Evolutionary conservation across 2,888 invertebrate species (phyloP).

Genomic region (Drosophila dives): DNA sequence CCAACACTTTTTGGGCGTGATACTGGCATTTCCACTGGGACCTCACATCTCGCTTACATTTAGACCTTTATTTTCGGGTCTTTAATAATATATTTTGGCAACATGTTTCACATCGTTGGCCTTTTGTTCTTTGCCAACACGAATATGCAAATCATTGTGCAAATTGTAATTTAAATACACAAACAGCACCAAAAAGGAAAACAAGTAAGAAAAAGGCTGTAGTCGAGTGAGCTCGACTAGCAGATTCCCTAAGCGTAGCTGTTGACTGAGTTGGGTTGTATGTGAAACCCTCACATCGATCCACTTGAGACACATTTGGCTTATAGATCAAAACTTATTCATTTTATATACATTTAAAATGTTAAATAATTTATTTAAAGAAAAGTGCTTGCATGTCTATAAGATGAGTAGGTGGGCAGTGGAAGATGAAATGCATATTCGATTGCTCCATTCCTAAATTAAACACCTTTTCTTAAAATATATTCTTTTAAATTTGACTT

Average conservation of each 20-base stretch:
- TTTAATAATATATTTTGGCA: constrained; percentile 28
- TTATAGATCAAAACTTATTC: background rate
- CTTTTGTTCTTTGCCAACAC: constrained; percentile 6
- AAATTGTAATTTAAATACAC: constrained; percentile 69
- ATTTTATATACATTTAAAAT: background rate
- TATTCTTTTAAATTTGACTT: background rate
- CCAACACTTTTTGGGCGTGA: background rate
- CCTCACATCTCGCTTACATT: background rate
- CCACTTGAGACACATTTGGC: background rate
- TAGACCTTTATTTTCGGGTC: constrained; percentile 4
- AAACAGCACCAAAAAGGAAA: constrained; percentile 29
- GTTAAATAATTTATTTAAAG: background rate
- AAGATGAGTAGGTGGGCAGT: background rate
- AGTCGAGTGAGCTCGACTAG: background rate
- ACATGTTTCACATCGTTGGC: constrained; percentile 20
- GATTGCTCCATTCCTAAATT: background rate
- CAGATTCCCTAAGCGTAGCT: background rate
- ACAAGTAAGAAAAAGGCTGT: constrained; percentile 1
- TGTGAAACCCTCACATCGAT: background rate
- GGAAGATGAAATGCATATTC: background rate
- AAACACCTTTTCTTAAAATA: fast-evolving
- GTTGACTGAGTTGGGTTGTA: background rate
- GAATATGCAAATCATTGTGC: constrained; percentile 64
- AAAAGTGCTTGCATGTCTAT: background rate
- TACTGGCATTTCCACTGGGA: background rate